Base-by-base conservation (phyloP, 2,888 invertebrate species). In the Saturnia japonica region DNA sequence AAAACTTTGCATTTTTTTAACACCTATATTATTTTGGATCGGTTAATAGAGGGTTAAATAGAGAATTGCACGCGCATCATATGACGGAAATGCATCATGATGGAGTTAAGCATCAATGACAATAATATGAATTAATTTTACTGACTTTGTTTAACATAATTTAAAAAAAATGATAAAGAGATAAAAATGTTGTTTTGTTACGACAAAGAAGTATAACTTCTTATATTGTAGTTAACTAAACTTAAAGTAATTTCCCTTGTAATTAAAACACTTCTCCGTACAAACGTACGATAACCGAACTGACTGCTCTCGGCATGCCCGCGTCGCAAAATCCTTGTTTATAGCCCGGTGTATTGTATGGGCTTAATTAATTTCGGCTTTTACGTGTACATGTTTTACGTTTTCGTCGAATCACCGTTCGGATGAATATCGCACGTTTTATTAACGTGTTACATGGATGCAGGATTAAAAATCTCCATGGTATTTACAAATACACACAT, bases 351-450 rank as follows among this genome's bases (percentile, higher is more conserved):
- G n/a, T 81, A 86, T 89, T 89, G 88, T 88, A 82, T 79, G 78
- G 82, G 86, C 84, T 89, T 91, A 89, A 91, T 91, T 89, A 91
- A 91, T 91, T 90, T 85, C 3, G 34, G 86, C 88, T 89, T 90
- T 89, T 88, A 88, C 87, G 85, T 81, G 83, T 81, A 81, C 83
- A 84, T 80, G 80, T 78, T 85, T 85, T 79, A 76, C 75, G 73
- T 79, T 85, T 87, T 84, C 77, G 80, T 78, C 80, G 82, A 83
- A 87, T 84, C 82, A 86, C 74, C 76, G 73, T 72, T 45, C 70
- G 71, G 72, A 51, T 73, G 74, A 77, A 77, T 77, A 74, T 73
- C 68, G 66, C 40, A 45, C 42, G 57, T 57, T 69, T 68, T 71
- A 69, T 71, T 68, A 71, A 67, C 43, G 60, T 40, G 57, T n/a